phyloP scores from a whole-genome alignment of 1,140 invertebrate species.

The Drosophila lowei region DNA sequence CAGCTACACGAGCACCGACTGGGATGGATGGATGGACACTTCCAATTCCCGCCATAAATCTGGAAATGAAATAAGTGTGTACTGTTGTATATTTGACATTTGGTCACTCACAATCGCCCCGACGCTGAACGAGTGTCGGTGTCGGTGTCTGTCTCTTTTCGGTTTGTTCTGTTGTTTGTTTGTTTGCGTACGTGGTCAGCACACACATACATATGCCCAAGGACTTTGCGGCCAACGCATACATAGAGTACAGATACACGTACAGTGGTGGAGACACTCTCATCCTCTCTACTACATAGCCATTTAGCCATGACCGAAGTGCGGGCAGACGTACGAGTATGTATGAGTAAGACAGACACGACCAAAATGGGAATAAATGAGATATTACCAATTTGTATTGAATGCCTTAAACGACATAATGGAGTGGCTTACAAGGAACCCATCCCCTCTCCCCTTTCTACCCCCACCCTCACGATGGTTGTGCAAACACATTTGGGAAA shows the following conservation, averaged over 20 bases:
- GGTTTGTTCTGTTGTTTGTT: constrained; percentile 20
- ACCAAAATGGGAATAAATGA: constrained; percentile 71
- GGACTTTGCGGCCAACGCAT: constrained; percentile 3
- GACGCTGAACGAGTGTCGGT: constrained; percentile 50
- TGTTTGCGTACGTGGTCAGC: constrained; percentile 54
- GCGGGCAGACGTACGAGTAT: constrained; percentile 11
- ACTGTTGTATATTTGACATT: constrained; percentile 75
- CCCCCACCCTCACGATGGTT: constrained; percentile 5
- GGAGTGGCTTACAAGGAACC: constrained; percentile 52
- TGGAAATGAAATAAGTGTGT: constrained; percentile 77
- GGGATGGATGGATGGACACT: constrained; percentile 25
- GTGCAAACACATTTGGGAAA: constrained; percentile 66
- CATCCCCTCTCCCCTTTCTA: not conserved
- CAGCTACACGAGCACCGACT: constrained; percentile 24
- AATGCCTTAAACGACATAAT: constrained; percentile 74
- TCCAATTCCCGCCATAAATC: constrained; percentile 66
- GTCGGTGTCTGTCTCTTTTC: not conserved
- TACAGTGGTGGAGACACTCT: too few species aligned
- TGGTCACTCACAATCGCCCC: constrained; percentile 66
- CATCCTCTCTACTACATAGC: not conserved
- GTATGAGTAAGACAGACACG: constrained; percentile 13
- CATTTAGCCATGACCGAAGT: constrained; percentile 13
- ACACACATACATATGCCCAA: constrained; percentile 14
- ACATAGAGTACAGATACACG: not conserved
- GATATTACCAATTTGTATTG: constrained; percentile 80